These are phyloP conservation scores for Trichogramma dendrolimi DNA, from an alignment of 2,888 invertebrate genomes.

Conservation along the genomic window DNA sequence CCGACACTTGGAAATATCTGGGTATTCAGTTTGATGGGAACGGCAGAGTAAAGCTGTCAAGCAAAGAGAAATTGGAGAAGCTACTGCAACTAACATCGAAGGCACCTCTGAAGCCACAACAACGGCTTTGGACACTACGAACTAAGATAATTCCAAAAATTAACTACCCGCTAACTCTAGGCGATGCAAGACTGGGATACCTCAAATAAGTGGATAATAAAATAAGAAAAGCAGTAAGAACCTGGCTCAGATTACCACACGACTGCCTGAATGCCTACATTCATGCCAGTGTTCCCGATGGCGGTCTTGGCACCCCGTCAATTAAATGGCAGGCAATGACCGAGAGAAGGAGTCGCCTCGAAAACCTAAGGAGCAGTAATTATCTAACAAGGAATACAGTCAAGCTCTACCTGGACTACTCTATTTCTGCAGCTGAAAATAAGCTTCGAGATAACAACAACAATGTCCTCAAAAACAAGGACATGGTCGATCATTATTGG, in stretches of 20 bases:
- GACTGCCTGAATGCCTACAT: constrained; percentile 40
- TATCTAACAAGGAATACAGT: background rate
- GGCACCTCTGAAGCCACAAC: constrained; percentile 29
- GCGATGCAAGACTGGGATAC: constrained; percentile 27
- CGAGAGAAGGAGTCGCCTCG: background rate
- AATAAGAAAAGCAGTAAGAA: constrained; percentile 36
- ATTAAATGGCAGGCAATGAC: constrained; percentile 16
- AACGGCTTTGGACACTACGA: constrained; percentile 44
- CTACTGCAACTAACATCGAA: too few species aligned
- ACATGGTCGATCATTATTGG: background rate
- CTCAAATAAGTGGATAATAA: constrained; percentile 37
- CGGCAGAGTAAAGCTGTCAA: background rate
- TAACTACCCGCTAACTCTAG: constrained; percentile 43
- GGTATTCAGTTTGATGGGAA: constrained; percentile 13
- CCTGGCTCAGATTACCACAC: constrained; percentile 39
- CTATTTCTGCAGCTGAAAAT: too few species aligned
- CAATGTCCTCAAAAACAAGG: background rate
- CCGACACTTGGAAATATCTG: constrained; percentile 16
- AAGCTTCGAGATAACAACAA: too few species aligned
- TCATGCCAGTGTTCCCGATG: constrained; percentile 36
- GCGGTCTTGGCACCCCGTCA: constrained; percentile 34
- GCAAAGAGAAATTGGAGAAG: too few species aligned
- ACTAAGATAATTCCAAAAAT: constrained; percentile 45
- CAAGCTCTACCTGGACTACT: background rate
- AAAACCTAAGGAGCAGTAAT: background rate